Percentiles rank a stretch among this genome's conserved stretches.
phyloP scores from a whole-genome alignment of 2,113 vertebrate species.

The Ranitomeya imitator region DNA sequence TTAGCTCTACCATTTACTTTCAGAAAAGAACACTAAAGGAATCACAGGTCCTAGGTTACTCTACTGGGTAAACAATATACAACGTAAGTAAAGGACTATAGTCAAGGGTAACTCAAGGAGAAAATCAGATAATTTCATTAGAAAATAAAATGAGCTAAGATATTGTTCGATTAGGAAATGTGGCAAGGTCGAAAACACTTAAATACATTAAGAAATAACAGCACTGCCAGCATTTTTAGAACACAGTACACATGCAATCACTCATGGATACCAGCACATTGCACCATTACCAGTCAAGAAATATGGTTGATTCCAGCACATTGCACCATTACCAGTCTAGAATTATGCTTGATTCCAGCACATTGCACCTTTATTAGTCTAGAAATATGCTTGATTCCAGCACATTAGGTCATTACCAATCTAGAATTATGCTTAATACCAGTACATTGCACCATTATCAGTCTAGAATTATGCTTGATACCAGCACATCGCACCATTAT shows the following conservation, averaged over 20 bases:
- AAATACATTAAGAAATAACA: not conserved
- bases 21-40: not conserved
- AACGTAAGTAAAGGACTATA: not conserved
- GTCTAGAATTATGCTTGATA: too few species aligned
- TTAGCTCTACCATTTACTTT: not conserved
- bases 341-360: too few species aligned
- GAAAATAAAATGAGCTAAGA: slow-evolving; percentile 12
- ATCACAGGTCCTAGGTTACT: not conserved
- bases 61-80: not conserved
- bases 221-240: not conserved
- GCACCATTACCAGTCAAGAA: not conserved
- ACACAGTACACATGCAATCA: not conserved
- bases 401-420: too few species aligned
- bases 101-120: not conserved
- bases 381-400: too few species aligned
- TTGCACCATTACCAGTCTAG: too few species aligned
- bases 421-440: too few species aligned
- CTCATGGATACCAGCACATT: not conserved
- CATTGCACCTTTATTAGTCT: too few species aligned
- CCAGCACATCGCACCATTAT: too few species aligned
- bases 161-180: not conserved
- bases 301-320: not conserved
- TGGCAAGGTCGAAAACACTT: not conserved
- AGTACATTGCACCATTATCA: too few species aligned
- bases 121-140: not conserved